Percentiles rank a stretch among this genome's conserved stretches.
phyloP scores from a whole-genome alignment of 2,797 vertebrate species.

The Geotrypetes seraphini region DNA sequence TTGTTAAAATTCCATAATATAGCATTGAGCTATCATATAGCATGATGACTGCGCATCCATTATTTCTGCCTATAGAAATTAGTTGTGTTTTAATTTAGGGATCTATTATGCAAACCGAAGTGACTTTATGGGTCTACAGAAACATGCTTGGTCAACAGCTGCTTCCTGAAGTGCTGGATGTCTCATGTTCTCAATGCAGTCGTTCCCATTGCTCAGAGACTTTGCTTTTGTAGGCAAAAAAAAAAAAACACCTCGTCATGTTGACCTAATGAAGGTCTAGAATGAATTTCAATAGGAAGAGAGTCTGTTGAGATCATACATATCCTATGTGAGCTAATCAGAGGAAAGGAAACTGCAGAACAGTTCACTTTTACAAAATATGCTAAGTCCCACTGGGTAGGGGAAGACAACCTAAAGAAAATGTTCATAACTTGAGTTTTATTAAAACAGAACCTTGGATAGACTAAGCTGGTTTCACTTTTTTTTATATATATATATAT shows the following conservation, averaged over 20 bases:
- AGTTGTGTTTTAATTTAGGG: too few relatives aligned
- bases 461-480: not conserved
- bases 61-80: too few relatives aligned
- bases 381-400: conserved; percentile 15
- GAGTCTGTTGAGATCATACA: conserved; percentile 8
- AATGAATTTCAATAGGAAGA: conserved; percentile 10
- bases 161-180: not conserved
- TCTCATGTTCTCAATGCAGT: not conserved
- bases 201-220: not conserved
- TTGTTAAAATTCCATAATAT: too few relatives aligned
- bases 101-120: too few relatives aligned
- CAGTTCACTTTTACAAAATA: conserved; percentile 16
- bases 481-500: too few relatives aligned
- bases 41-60: too few relatives aligned
- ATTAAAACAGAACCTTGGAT: conserved; percentile 15
- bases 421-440: conserved; percentile 17
- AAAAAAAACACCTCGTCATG: not conserved
- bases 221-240: conserved; percentile 16
- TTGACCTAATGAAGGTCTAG: conserved; percentile 10
- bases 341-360: not conserved
- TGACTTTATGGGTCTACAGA: too few relatives aligned
- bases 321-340: conserved; percentile 10
- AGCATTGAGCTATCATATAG: too few relatives aligned
- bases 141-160: too few relatives aligned
- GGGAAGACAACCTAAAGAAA: conserved; percentile 16